Evolutionary conservation across 92 coral and sea anemone species (phyloP), one percentile per base, ranked within the genome.

Genomic region (Parazoanthus atlanticus): DNA sequence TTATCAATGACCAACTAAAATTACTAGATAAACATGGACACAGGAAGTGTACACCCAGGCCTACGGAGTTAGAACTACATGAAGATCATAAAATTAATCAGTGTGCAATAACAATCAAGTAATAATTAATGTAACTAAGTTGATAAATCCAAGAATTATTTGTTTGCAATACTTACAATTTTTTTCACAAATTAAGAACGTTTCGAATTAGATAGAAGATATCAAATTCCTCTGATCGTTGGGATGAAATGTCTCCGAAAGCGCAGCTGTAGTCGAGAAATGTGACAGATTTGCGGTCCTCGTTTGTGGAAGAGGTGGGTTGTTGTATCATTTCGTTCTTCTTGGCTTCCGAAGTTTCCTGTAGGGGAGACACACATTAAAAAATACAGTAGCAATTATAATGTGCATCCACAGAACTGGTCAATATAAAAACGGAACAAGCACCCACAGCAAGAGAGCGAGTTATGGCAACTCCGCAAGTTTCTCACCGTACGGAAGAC

Each of bases 291-390:
- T 29, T 26, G 78, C 52, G 69, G 86, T 69, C 38, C 78, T 73
- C 78, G 84, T 71, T 90, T 80, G 76, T 30, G 86, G 85, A 79
- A 80, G 89, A 85, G 76, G 86, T 67, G 73, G 90, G 86, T 81
- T 64, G 52, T 82, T 2, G 65, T 74, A 93, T 95, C 96, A 95
- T 95, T 94, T 95, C 86, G 90, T 90, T 86, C 89, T 93, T 82
- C 86, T 82, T 66, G 85, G 94, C 89, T 92, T 93, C 93, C 90
- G 85, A 71, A 79, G 76, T 89, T 93, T 93, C 96, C 98, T 95
- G 92, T 28, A 25, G 64, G 26, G 26, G 69, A 47, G 66, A 77
- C 80, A 54, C 30, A 40, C 58, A 61, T 71, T 31, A 21, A 21
- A 41, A 17, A 25, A 58, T 40, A 52, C 38, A 67, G 65, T 31